Evolutionary conservation across 2,888 invertebrate genomes (phyloP).

Genomic region (Hofmannophila pseudospretella): DNA sequence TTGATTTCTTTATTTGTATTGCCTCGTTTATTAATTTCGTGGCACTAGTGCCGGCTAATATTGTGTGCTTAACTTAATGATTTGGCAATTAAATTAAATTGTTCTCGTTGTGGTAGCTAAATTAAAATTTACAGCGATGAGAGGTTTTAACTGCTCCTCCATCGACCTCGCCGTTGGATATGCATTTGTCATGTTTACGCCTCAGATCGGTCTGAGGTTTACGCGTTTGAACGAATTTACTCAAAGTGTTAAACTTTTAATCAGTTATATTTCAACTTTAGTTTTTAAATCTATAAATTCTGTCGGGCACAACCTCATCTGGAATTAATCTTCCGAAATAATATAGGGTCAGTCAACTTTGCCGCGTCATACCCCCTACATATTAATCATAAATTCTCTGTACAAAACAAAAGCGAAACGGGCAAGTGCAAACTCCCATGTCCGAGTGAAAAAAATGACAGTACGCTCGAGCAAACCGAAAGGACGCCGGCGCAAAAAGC

Average conservation of each 20-base stretch:
- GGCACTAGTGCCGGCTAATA: constrained; percentile 69
- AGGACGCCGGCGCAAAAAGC: constrained; percentile 71
- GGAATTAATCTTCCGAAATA: constrained; percentile 16
- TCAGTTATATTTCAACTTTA: constrained; percentile 16
- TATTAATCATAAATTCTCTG: constrained; percentile 64
- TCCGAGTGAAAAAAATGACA: constrained; percentile 73
- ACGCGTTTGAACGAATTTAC: constrained; percentile 34
- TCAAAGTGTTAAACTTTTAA: constrained; percentile 24
- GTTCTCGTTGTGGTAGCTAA: constrained; percentile 72
- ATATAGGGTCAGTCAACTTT: constrained; percentile 39
- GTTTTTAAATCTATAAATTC: constrained; percentile 3
- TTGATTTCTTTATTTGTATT: constrained; percentile 70
- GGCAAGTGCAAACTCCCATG: constrained; percentile 66
- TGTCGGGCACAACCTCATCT: constrained; percentile 1
- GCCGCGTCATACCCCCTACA: constrained; percentile 30
- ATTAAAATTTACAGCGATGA: constrained; percentile 68
- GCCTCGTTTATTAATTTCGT: constrained; percentile 55
- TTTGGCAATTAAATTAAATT: constrained; percentile 77
- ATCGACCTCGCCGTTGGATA: constrained; percentile 31
- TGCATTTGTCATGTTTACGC: constrained; percentile 43
- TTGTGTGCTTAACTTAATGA: constrained; percentile 75
- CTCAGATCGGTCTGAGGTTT: too few relatives aligned
- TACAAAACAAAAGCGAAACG: constrained; percentile 64
- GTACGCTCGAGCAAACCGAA: constrained; percentile 69
- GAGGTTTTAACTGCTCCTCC: constrained; percentile 50